Evolutionary conservation across 2,113 vertebrate genomes (phyloP), one percentile per base, ranked within the genome.

Genomic region (Carassius gibelio): DNA sequence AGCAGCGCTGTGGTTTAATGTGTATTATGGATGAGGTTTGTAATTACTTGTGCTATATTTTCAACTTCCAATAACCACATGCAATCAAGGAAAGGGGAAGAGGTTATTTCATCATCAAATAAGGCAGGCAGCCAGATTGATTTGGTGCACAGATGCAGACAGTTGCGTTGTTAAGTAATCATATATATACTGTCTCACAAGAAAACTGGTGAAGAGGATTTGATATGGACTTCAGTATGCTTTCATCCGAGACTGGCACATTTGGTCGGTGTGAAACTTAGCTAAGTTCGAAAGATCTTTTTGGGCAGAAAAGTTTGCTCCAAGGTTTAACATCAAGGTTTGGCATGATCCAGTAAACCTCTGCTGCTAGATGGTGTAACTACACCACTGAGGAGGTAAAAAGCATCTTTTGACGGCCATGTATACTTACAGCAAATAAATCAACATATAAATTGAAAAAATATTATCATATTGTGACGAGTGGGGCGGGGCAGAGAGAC

Each of bases 11-110:
- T 90, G 92, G 89, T 92, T 90, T 89, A 90, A 92, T 38, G 90
- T 87, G 85, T 85, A 52, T 94, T 94, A 94, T 94, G 92, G 92
- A 94, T 93, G 93, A 92, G 87, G 91, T 88, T 88, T 89, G 89
- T 91, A 92, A 94, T 88, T 88, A 90, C 88, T 90, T 91, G 84
- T 90, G 91, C 91, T 91, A 87, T 88, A 85, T 88, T 92, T 91
- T 91, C 84, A 88, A 86, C 88, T 88, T 87, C 84, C 84, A 87
- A 87, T 89, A 89, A 87, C 88, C 84, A 84, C 87, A 86, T 84
- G 85, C 84, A 89, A 88, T 89, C 87, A 86, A 82, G 85, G 82
- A 88, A 89, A 85, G 88, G 84, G 82, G 79, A 88, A 89, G 83
- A 86, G 88, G 88, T 89, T 89, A 89, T 88, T 89, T 89, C 84